Evolutionary conservation across 2,113 vertebrate species (phyloP).

Genomic region (Melanerpes formicivorus): DNA sequence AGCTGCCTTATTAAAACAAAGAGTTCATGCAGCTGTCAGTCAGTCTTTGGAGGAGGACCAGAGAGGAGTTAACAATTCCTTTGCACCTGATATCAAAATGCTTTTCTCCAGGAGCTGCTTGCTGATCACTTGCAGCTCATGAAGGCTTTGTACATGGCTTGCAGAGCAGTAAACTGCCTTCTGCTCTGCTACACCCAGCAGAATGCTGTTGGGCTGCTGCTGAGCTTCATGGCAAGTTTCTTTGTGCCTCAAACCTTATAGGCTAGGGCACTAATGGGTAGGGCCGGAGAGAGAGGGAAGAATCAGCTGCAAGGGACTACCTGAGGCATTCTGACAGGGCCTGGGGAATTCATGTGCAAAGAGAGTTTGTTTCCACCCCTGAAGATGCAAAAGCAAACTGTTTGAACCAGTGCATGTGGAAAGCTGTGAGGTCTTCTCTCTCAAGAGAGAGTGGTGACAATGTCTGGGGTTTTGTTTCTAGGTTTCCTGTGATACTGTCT

Average conservation of each 20-base stretch:
- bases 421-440: neutral
- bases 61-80: neutral
- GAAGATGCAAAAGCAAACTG: neutral
- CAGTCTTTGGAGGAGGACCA: neutral
- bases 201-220: neutral
- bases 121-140: neutral
- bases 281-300: neutral
- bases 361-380: neutral
- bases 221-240: neutral
- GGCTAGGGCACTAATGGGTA: neutral
- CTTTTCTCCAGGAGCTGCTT: neutral
- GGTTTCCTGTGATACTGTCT: constrained; percentile 93
- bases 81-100: neutral
- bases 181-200: neutral
- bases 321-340: neutral
- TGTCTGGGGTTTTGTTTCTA: constrained; percentile 46
- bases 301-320: neutral
- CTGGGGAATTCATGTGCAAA: neutral
- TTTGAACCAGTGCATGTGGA: neutral
- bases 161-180: neutral
- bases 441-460: neutral
- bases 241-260: neutral
- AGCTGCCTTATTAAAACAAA: neutral
- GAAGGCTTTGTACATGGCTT: neutral
- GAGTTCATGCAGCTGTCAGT: neutral